A percentile compares a stretch with the other conserved stretches of the same genome.
Evolutionary conservation across 64 coral and sea anemone genomes (phyloP).

Genomic region (Acropora tenuis): DNA sequence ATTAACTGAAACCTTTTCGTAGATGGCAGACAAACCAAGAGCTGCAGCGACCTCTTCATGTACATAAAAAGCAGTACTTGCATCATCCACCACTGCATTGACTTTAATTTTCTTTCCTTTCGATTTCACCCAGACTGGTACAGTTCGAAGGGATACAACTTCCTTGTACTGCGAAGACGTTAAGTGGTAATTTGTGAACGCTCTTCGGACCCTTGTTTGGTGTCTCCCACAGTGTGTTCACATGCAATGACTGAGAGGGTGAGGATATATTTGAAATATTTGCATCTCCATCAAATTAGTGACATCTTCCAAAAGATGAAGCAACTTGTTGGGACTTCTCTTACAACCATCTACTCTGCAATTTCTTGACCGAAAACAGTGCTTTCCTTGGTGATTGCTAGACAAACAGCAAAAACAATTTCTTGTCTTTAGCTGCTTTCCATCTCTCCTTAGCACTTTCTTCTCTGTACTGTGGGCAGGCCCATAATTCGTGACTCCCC

Average conservation of each 20-base stretch:
- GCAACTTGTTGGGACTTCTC: neutral
- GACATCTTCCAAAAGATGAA: neutral
- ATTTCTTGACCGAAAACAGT: neutral
- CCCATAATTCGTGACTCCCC: conserved; percentile 18
- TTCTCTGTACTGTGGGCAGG: neutral
- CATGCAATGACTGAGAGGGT: neutral
- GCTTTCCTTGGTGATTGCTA: conserved; percentile 1
- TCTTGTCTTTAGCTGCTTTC: conserved; percentile 37
- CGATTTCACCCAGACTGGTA: neutral
- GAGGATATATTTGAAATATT: neutral
- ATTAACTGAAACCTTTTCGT: conserved; percentile 36
- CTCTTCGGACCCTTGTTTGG: too few species aligned
- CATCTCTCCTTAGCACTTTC: neutral
- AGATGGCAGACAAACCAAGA: neutral
- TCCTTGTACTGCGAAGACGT: too few species aligned
- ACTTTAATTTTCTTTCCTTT: neutral
- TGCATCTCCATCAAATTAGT: neutral
- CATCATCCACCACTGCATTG: conserved; percentile 47
- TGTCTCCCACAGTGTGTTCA: neutral
- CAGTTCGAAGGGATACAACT: too few species aligned
- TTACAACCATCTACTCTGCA: conserved; percentile 51
- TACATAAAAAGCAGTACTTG: conserved; percentile 1
- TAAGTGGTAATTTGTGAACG: too few species aligned
- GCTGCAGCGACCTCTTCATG: too few species aligned
- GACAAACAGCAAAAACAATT: conserved; percentile 5